These are phyloP conservation scores for Paralvinella palmiformis DNA, from an alignment of 1,140 invertebrate genomes.

Conservation along the genomic window DNA sequence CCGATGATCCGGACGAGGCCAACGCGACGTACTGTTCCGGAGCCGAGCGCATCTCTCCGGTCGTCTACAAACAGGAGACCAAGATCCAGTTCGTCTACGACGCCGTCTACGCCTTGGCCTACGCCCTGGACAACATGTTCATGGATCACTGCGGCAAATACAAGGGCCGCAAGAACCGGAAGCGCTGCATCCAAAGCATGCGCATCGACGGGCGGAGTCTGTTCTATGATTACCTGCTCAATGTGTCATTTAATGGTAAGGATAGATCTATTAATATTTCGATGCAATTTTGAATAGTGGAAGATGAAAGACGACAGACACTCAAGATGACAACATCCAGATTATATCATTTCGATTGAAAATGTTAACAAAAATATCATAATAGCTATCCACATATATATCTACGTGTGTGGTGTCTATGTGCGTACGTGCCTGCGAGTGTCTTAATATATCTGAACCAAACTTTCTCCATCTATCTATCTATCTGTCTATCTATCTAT, in stretches of 20 bases:
- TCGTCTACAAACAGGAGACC: conserved; percentile 66
- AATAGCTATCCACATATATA: too few species aligned
- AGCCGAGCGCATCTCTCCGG: conserved; percentile 28
- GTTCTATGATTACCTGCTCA: conserved; percentile 63
- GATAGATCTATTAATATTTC: conserved; percentile 1
- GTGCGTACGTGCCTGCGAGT: too few species aligned
- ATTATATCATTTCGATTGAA: too few species aligned
- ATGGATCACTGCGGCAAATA: conserved; percentile 25
- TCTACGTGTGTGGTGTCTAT: too few species aligned
- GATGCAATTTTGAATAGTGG: too few species aligned
- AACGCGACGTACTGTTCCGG: conserved; percentile 31
- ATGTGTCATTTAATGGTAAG: conserved; percentile 64
- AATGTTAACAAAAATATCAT: too few species aligned
- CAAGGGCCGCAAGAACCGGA: not conserved
- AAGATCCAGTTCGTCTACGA: conserved; percentile 85
- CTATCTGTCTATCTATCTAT: too few species aligned
- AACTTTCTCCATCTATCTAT: too few species aligned
- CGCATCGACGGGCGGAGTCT: conserved; percentile 66
- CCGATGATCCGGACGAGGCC: not conserved
- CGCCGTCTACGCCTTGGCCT: conserved; percentile 78
- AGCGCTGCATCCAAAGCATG: conserved; percentile 52
- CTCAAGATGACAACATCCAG: too few species aligned
- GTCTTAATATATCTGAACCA: too few species aligned
- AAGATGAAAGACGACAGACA: too few species aligned
- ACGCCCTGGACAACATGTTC: conserved; percentile 60